Evolutionary conservation across 1,140 invertebrate genomes (phyloP).

Genomic region (Drosophila arizonae): DNA sequence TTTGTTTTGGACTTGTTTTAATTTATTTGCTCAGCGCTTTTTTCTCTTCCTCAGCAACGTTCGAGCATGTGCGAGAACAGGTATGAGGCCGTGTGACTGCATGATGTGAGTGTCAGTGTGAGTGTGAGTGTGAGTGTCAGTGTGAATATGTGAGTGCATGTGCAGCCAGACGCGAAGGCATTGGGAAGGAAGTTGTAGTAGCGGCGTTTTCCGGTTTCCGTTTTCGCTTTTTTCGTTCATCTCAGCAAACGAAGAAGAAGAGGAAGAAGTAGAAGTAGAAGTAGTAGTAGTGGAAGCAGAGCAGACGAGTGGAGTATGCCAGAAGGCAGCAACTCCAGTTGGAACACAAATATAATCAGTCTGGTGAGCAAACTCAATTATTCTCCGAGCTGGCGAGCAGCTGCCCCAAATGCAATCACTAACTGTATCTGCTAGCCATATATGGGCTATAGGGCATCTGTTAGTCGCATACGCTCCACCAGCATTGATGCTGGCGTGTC

Average conservation of each 20-base stretch:
- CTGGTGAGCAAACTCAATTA: too few species aligned
- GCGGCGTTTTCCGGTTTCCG: slow-evolving; percentile 62
- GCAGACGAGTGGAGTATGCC: not conserved
- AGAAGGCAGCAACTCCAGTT: not conserved
- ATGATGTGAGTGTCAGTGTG: not conserved
- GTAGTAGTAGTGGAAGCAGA: not conserved
- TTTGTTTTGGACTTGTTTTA: slow-evolving; percentile 43
- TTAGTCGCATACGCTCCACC: not conserved
- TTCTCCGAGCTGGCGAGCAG: not conserved
- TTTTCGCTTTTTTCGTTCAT: slow-evolving; percentile 2
- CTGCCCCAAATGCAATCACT: too few species aligned
- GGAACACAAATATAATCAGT: not conserved
- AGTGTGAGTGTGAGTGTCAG: too few species aligned
- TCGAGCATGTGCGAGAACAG: slow-evolving; percentile 13
- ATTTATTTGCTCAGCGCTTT: slow-evolving; percentile 40
- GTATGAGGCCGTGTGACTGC: slow-evolving; percentile 12
- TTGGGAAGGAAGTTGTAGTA: slow-evolving; percentile 58
- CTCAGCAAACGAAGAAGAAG: not conserved
- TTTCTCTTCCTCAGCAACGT: not conserved
- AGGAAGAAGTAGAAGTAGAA: not conserved
- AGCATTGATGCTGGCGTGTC: not conserved
- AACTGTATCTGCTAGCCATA: too few species aligned
- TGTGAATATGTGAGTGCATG: not conserved
- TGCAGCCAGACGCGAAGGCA: slow-evolving; percentile 31
- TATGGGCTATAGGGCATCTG: not conserved